phyloP scores from a whole-genome alignment of 2,888 invertebrate species.

The Zootermopsis nevadensis region DNA sequence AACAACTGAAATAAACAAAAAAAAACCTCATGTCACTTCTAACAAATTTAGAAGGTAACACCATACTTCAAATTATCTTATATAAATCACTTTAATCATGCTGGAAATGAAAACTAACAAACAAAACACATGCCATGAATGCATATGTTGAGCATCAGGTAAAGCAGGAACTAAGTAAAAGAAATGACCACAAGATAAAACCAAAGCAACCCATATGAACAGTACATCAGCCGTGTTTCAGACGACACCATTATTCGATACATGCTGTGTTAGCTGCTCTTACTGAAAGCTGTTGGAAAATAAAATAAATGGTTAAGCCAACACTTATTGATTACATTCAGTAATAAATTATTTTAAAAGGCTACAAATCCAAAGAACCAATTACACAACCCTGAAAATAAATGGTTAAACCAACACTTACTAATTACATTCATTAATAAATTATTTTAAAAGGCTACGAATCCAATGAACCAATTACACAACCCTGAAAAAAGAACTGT shows the following conservation, averaged over 20 bases:
- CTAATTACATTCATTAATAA: not conserved
- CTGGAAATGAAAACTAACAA: slow-evolving; percentile 6
- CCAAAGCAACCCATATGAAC: slow-evolving; percentile 25
- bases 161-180: slow-evolving; percentile 12
- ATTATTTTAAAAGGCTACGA: not conserved
- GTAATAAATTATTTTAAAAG: slow-evolving; percentile 15
- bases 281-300: slow-evolving; percentile 20
- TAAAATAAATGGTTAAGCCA: slow-evolving; percentile 23
- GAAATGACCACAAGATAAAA: not conserved
- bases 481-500: slow-evolving; percentile 12
- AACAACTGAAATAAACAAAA: not conserved
- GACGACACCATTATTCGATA: slow-evolving; percentile 29
- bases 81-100: slow-evolving; percentile 12
- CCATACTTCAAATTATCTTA: not conserved
- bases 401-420: slow-evolving; percentile 7
- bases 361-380: slow-evolving; percentile 17
- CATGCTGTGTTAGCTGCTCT: slow-evolving; percentile 40
- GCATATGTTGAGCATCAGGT: slow-evolving; percentile 31
- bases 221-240: not conserved
- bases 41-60: not conserved
- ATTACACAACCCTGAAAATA: too few relatives aligned
- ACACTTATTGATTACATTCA: slow-evolving; percentile 6
- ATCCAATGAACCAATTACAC: slow-evolving; percentile 26
- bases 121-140: slow-evolving; percentile 30
- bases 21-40: not conserved